Conservation (phyloP, 2,888 invertebrate genomes). For the Poecilus cupreus region DNA sequence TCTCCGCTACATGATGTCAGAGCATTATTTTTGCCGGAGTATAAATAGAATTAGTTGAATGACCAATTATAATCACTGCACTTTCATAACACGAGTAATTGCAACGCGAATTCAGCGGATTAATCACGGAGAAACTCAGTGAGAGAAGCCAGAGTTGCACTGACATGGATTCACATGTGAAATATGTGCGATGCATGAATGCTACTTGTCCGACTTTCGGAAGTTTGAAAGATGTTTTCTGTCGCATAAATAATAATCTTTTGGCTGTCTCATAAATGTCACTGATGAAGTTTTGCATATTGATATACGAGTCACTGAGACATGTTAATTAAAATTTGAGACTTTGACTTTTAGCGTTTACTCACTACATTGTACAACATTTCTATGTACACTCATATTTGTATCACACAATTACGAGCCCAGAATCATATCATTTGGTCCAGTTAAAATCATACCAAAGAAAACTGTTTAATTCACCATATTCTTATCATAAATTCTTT, state of each 20-base stretch:
- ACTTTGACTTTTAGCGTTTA: too few relatives aligned
- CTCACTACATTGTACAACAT: not conserved
- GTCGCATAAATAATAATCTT: conserved; percentile 14
- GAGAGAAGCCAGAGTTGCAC: conserved; percentile 23
- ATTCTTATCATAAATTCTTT: too few relatives aligned
- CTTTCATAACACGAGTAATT: conserved; percentile 54
- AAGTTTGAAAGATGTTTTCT: not conserved
- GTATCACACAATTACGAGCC: too few relatives aligned
- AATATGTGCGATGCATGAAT: conserved; percentile 21
- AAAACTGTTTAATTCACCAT: too few relatives aligned
- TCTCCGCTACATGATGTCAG: conserved; percentile 36
- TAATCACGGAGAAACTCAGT: conserved; percentile 12
- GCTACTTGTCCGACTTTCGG: not conserved
- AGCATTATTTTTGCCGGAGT: conserved; percentile 42
- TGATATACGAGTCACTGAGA: not conserved
- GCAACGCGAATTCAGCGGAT: conserved; percentile 28
- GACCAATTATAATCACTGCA: conserved; percentile 55
- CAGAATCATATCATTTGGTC: too few relatives aligned
- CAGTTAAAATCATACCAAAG: too few relatives aligned
- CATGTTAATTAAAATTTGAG: conserved; percentile 8
- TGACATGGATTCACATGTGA: conserved; percentile 24
- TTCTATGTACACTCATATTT: too few relatives aligned
- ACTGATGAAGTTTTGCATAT: not conserved
- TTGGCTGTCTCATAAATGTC: not conserved
- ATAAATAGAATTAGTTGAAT: conserved; percentile 54